phyloP scores from a whole-genome alignment of 2,797 vertebrate genomes.

The Pangasius mekongensis region DNA sequence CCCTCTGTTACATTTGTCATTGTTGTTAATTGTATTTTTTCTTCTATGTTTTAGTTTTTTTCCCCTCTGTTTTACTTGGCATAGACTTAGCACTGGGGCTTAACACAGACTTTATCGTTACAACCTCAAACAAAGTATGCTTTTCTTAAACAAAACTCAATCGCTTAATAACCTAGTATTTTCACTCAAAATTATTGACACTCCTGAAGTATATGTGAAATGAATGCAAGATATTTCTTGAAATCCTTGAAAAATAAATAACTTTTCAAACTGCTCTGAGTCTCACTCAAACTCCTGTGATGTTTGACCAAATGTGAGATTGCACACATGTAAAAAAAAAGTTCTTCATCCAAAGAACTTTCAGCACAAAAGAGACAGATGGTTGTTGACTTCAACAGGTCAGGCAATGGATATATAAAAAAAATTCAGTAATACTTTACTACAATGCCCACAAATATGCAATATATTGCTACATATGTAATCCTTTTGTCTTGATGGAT shows the following conservation, averaged over 20 bases:
- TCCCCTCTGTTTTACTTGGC: background rate
- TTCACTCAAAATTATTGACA: background rate
- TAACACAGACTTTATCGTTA: too few relatives aligned
- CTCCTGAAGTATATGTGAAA: background rate
- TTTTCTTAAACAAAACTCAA: background rate
- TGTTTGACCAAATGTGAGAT: background rate
- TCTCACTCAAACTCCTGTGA: too few relatives aligned
- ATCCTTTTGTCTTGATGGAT: background rate
- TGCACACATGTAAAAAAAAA: background rate
- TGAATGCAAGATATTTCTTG: background rate
- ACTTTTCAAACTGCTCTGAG: too few relatives aligned
- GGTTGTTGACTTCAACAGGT: background rate
- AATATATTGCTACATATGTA: background rate
- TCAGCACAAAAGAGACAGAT: background rate
- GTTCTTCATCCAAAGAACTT: background rate
- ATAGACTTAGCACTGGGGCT: background rate
- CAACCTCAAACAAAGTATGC: background rate
- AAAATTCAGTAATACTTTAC: background rate
- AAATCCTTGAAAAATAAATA: too few relatives aligned
- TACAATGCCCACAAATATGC: background rate
- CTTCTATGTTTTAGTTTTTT: background rate
- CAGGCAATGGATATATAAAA: background rate
- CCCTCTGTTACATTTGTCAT: background rate
- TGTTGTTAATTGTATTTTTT: background rate
- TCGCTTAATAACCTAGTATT: background rate